Evolutionary conservation across 2,797 vertebrate species (phyloP).

Genomic region (Craterocephalus amniculus): DNA sequence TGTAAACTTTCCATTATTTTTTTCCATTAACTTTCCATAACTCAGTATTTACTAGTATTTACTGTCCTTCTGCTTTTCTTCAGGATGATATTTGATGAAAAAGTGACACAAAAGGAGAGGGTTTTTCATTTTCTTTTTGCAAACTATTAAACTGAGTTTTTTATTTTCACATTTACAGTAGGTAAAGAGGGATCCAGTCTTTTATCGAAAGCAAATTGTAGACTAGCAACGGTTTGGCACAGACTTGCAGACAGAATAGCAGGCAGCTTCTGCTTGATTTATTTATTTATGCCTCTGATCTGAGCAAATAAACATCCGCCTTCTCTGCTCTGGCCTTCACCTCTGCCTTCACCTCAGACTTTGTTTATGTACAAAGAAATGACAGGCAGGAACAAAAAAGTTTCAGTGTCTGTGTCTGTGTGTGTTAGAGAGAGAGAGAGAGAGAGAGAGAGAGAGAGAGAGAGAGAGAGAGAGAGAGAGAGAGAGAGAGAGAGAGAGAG

Average conservation of each 20-base stretch:
- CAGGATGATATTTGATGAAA: no score
- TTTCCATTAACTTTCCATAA: no score
- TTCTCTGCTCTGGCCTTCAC: conserved; percentile 44
- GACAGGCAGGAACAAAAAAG: conserved; percentile 11
- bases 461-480: no score
- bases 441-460: no score
- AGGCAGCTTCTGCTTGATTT: conserved; percentile 31
- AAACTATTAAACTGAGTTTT: conserved; percentile 15
- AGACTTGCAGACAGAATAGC: conserved; percentile 17
- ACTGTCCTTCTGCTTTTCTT: no score
- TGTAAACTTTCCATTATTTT: no score
- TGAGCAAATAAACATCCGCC: conserved; percentile 46
- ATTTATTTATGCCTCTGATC: conserved; percentile 35
- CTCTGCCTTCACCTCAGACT: conserved; percentile 19
- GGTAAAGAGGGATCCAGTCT: background rate
- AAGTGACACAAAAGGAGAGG: no score
- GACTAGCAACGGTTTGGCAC: conserved; percentile 30
- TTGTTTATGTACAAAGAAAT: conserved; percentile 27
- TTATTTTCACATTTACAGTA: background rate
- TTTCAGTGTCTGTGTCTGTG: conserved; percentile 25
- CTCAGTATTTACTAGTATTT: no score
- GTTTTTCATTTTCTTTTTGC: no score
- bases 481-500: no score
- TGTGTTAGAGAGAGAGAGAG: no score
- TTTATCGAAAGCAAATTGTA: conserved; percentile 21